A percentile compares a stretch with the other conserved stretches of the same genome.
Conservation (phyloP, 2,113 vertebrate genomes). For the Rhombomys opimus region DNA sequence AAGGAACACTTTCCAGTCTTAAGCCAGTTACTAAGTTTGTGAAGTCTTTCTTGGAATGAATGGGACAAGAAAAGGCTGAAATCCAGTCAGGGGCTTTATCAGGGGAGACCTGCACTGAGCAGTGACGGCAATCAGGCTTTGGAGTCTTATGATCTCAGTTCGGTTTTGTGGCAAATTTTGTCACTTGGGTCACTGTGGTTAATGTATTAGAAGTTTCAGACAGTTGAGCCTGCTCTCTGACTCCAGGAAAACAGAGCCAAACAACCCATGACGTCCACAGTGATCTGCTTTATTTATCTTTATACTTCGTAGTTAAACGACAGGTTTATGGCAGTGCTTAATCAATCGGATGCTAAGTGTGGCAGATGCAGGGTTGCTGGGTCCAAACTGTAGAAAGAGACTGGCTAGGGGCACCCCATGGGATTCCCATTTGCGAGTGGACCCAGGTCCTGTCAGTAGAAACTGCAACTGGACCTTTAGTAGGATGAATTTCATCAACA, state of each 20-base stretch:
- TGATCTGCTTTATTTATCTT: background rate
- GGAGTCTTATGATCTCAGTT: conserved; percentile 1
- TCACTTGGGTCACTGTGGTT: background rate
- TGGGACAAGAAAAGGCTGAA: background rate
- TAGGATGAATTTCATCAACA: background rate
- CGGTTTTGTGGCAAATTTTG: conserved; percentile 25
- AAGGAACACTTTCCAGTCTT: conserved; percentile 6
- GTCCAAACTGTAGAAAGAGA: background rate
- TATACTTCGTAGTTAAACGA: conserved; percentile 11
- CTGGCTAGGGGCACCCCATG: background rate
- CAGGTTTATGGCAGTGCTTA: background rate
- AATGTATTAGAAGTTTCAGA: background rate
- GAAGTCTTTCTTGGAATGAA: background rate
- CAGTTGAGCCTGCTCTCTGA: background rate
- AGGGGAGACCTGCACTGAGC: background rate
- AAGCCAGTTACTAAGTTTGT: background rate
- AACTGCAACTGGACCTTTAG: background rate
- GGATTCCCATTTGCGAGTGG: background rate
- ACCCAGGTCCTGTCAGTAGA: background rate
- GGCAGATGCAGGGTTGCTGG: background rate
- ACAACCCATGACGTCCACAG: background rate
- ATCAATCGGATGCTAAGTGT: background rate
- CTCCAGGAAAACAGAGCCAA: background rate
- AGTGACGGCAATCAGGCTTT: background rate
- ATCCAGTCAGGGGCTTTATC: background rate